Evolutionary conservation across 2,888 invertebrate genomes (phyloP), one percentile per base, ranked within the genome.

Genomic region (Aproaerema taeniolella): DNA sequence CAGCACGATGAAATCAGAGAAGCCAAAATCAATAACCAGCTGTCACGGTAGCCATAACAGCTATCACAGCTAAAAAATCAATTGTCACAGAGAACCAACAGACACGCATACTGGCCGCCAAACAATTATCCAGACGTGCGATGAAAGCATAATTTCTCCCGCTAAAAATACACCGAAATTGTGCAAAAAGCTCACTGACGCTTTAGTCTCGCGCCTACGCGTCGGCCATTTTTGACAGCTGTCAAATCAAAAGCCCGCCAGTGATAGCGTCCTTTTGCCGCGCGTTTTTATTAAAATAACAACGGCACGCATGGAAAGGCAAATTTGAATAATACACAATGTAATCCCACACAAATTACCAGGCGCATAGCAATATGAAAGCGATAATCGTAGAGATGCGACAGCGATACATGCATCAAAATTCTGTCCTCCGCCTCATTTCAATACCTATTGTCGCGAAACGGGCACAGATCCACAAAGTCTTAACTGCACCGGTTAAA

Each of bases 61-160:
- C n/a, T n/a, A n/a, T n/a, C n/a, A n/a, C n/a, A n/a, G n/a, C n/a
- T n/a, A n/a, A n/a, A n/a, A n/a, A n/a, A n/a, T n/a, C n/a, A n/a
- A n/a, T n/a, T n/a, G n/a, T n/a, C n/a, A n/a, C n/a, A n/a, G n/a
- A n/a, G n/a, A n/a, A n/a, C n/a, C n/a, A n/a, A n/a, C n/a, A n/a
- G n/a, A n/a, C n/a, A n/a, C n/a, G n/a, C n/a, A n/a, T n/a, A n/a
- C n/a, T n/a, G n/a, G n/a, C n/a, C n/a, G 82, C 83, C 83, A 77
- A 83, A 85, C 85, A 85, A 86, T 86, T 82, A 85, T 74, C 75
- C 67, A 73, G 69, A 79, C 85, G 80, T 75, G 81, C 64, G 67
- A 60, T 67, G 80, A 78, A 79, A 83, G 64, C 74, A 76, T 85
- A 82, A 85, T 83, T 79, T 82, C 76, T 67, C 66, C 68, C 63